Evolutionary conservation across 1,140 invertebrate genomes (phyloP).

Genomic region (Papilio helenus): DNA sequence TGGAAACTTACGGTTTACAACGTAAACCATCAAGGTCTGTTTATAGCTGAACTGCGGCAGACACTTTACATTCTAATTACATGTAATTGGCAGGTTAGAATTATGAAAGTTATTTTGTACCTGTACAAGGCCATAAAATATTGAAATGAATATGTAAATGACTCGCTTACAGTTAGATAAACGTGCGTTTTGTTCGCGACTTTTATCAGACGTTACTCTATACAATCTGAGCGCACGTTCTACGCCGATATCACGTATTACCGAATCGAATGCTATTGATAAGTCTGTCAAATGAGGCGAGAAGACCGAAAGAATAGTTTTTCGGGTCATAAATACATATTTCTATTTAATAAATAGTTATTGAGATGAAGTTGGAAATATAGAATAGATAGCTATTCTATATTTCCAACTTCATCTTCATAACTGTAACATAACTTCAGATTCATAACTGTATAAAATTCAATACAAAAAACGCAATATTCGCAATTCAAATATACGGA

Average conservation of each 20-base stretch:
- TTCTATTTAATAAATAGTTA: too few species aligned
- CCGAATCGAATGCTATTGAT: background rate
- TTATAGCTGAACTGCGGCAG: background rate
- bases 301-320: background rate
- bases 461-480: too few species aligned
- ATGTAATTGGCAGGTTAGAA: constrained; percentile 35
- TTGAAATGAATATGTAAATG: constrained; percentile 24
- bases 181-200: constrained; percentile 32
- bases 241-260: constrained; percentile 9
- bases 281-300: background rate
- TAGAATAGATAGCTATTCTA: too few species aligned
- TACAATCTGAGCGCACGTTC: constrained; percentile 11
- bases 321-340: background rate
- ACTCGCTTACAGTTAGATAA: constrained; percentile 9
- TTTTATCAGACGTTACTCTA: constrained; percentile 16
- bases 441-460: too few species aligned
- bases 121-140: constrained; percentile 34
- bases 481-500: too few species aligned
- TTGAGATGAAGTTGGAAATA: too few species aligned
- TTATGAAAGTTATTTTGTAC: constrained; percentile 35
- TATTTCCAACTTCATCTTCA: too few species aligned
- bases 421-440: too few species aligned
- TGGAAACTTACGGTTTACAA: background rate
- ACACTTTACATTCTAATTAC: constrained; percentile 37
- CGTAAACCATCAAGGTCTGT: constrained; percentile 29